Base-by-base conservation (phyloP, 2,888 invertebrate genomes). In the Drosophila pegasa region DNA sequence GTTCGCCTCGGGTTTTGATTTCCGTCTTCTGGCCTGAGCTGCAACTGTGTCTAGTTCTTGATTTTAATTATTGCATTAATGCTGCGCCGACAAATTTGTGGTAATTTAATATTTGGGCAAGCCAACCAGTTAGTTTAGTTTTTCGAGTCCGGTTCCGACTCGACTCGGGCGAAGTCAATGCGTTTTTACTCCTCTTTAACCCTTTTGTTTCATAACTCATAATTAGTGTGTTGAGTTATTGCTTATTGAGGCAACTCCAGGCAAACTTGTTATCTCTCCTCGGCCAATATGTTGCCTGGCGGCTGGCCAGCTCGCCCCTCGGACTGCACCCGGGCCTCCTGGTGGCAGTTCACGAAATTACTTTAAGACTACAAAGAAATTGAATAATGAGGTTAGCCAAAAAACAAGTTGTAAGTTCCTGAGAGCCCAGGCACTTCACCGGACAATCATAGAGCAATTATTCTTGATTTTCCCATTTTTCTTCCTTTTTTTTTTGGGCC, bases 61-160 rank as follows among this genome's bases (percentile, higher is more conserved):
- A 87, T 87, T 86, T 83, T 86, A 87, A 87, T 86, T 86, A 86
- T 86, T 86, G 79, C 83, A 86, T 87, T 85, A 83, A 83, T 73
- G 72, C 78, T 79, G 64, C 73, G 88, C 79, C 88, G 85, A 86
- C 88, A 86, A 86, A 86, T 86, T 85, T 87, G 88, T 79, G 86
- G 85, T 86, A 86, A 87, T 87, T 86, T 79, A 86, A 87, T 86
- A 86, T 86, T 72, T 77, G 77, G 38, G 77, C 80, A 66, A 50
- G 56, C 52, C 61, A 70, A 66, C 66, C 78, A 78, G 72, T 71
- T 66, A 60, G 69, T 66, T 72, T 50, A 68, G 70, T 80, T 80
- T 63, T 43, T 22, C 14, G 20, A 2, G 76, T 79, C 79, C 76
- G 73, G 66, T 75, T 71, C 35, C 7, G 51, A 35, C 45, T 47